Evolutionary conservation across 2,888 invertebrate species (phyloP), one percentile per base, ranked within the genome.

Genomic region (Hypercompe scribonia): DNA sequence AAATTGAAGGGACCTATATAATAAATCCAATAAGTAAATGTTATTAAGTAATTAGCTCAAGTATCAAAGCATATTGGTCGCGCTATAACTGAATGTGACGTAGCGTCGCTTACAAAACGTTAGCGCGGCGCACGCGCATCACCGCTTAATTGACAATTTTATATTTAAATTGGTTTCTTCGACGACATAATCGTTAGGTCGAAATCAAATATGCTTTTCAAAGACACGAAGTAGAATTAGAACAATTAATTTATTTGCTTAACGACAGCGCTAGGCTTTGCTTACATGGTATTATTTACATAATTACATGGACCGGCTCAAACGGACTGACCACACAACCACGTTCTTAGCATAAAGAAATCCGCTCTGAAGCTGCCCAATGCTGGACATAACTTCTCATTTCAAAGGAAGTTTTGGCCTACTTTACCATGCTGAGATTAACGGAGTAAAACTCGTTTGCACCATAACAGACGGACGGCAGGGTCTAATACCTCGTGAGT

Each of bases 21-120:
- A 61, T 61, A 31, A 61, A 1, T 31, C 15, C 2, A 21, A 5
- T 8, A 68, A 64, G 0, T 21, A n/a, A 34, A 76, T 54, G 72
- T 74, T 65, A 54, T 15, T 33, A 73, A n/a, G n/a, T n/a, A n/a
- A 50, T n/a, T 39, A 10, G 4, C 8, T 31, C 18, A 88, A 92
- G 90, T 91, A 93, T 91, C 93, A 92, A 93, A 79, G 69, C 3
- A 54, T 74, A 78, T 85, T 21, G 31, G 46, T 64, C 88, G 89
- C 78, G 28, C 83, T 89, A 88, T 72, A 85, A 50, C 90, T 92
- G 93, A 92, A 92, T 94, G 93, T 93, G 90, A 89, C 92, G 93
- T 93, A 93, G 93, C 91, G 90, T 90, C 90, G 93, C 93, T 94
- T 95, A 94, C 95, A 94, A 95, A 95, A 95, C 92, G 91, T 90